Percentiles rank a stretch among this genome's conserved stretches.
Evolutionary conservation across 2,797 vertebrate genomes (phyloP).

Genomic region (Hippoglossus hippoglossus): DNA sequence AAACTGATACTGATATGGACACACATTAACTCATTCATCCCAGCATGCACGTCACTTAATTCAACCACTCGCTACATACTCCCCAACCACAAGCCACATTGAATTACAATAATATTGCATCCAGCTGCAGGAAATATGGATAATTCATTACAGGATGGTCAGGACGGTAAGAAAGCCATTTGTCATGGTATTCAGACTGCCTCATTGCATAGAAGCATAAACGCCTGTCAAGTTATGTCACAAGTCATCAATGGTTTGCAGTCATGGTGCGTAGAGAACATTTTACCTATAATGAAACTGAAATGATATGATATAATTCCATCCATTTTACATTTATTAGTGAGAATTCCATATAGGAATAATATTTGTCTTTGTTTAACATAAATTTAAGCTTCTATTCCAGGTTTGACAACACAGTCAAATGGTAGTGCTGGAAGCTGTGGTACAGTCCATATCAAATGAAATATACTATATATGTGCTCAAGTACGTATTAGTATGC

Average conservation of each 20-base stretch:
- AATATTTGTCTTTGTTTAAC: no score
- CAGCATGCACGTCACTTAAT: conserved; percentile 5
- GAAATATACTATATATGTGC: not conserved
- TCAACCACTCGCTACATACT: conserved; percentile 2
- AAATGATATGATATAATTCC: not conserved
- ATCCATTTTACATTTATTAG: no score
- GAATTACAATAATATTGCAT: conserved; percentile 52
- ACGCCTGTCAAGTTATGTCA: conserved; percentile 42
- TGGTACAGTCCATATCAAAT: not conserved
- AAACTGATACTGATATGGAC: not conserved
- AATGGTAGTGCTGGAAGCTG: no score
- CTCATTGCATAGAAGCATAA: conserved; percentile 27
- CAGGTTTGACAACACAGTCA: no score
- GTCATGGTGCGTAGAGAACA: conserved; percentile 3
- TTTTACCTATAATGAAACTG: conserved; percentile 2
- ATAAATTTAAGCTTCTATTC: no score
- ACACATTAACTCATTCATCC: not conserved
- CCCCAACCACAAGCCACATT: conserved; percentile 21
- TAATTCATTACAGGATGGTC: conserved; percentile 48
- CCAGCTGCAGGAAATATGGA: conserved; percentile 30
- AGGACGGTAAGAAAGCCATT: conserved; percentile 29
- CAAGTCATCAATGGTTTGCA: conserved; percentile 16
- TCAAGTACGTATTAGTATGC: no score
- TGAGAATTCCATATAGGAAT: no score
- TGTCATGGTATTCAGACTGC: conserved; percentile 24